Conservation (phyloP, 1,140 invertebrate genomes). For the Notospermus geniculatus region DNA sequence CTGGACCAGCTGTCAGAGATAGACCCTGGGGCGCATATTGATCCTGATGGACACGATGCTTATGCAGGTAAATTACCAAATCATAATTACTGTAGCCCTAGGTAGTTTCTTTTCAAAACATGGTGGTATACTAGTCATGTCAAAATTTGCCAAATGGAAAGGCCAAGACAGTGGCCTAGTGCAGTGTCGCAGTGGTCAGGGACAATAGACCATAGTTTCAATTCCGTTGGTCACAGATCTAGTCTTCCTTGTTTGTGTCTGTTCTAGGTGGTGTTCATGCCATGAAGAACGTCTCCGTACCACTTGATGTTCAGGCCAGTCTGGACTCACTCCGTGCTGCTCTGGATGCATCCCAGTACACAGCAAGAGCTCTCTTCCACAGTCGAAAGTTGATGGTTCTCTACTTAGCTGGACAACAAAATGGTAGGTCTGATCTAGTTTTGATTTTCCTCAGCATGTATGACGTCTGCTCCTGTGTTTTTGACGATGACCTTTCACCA, state of each 20-base stretch:
- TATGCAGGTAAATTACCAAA: constrained; percentile 37
- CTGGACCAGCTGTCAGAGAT: constrained; percentile 22
- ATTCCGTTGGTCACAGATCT: too few relatives aligned
- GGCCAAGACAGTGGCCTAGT: too few relatives aligned
- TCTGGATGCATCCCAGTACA: constrained; percentile 45
- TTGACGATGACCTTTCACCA: too few relatives aligned
- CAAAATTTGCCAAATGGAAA: too few relatives aligned
- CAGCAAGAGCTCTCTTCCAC: constrained; percentile 47
- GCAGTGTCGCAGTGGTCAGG: too few relatives aligned
- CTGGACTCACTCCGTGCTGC: constrained; percentile 35
- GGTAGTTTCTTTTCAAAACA: too few relatives aligned
- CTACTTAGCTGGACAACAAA: constrained; percentile 50
- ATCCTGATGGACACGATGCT: constrained; percentile 42
- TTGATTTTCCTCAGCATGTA: too few relatives aligned
- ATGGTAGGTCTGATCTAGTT: constrained; percentile 32
- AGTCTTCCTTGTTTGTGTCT: not conserved
- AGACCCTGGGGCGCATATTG: constrained; percentile 41
- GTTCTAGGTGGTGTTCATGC: constrained; percentile 32
- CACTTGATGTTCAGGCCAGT: constrained; percentile 43
- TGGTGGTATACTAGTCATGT: too few relatives aligned
- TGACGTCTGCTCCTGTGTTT: too few relatives aligned
- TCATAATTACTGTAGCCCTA: too few relatives aligned
- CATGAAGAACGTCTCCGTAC: constrained; percentile 42
- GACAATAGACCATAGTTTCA: too few relatives aligned
- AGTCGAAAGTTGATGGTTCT: constrained; percentile 47